phyloP scores from a whole-genome alignment of 1,140 invertebrate species.

The Drosophila rufa region DNA sequence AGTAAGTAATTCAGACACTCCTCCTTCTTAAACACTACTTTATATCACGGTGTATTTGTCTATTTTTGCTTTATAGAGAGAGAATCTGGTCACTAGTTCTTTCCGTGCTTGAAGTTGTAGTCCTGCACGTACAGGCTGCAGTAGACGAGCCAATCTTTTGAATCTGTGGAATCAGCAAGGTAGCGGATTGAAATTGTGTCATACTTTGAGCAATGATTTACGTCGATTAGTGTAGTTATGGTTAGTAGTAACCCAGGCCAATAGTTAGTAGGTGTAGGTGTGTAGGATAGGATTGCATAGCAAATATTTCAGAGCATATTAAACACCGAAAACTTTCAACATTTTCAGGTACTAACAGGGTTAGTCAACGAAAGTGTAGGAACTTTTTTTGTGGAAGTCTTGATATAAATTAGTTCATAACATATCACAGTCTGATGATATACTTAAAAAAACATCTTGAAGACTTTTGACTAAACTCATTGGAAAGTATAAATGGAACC shows the following conservation, averaged over 20 bases:
- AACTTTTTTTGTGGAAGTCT: constrained; percentile 58
- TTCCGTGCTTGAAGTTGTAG: constrained; percentile 34
- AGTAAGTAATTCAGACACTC: constrained; percentile 52
- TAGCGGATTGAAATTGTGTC: constrained; percentile 21
- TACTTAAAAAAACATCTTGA: constrained; percentile 14
- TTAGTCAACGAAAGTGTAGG: constrained; percentile 39
- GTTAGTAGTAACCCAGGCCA: constrained; percentile 23
- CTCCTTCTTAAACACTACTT: constrained; percentile 47
- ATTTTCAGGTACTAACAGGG: constrained; percentile 22
- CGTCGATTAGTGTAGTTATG: constrained; percentile 41
- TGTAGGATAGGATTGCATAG: not conserved
- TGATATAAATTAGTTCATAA: constrained; percentile 45
- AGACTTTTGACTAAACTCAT: constrained; percentile 36
- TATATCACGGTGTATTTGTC: constrained; percentile 68
- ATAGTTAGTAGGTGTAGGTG: constrained; percentile 18
- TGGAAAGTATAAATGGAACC: constrained; percentile 14
- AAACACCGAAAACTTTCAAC: constrained; percentile 14
- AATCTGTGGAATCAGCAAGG: constrained; percentile 73
- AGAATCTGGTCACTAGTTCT: constrained; percentile 24
- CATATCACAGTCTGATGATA: constrained; percentile 67
- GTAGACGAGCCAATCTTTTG: constrained; percentile 76
- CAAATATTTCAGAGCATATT: constrained; percentile 15
- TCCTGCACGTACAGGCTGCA: constrained; percentile 68
- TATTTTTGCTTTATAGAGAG: constrained; percentile 21
- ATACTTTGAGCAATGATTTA: constrained; percentile 48